phyloP scores from a whole-genome alignment of 2,888 invertebrate genomes.

The Hydropsyche betteni region DNA sequence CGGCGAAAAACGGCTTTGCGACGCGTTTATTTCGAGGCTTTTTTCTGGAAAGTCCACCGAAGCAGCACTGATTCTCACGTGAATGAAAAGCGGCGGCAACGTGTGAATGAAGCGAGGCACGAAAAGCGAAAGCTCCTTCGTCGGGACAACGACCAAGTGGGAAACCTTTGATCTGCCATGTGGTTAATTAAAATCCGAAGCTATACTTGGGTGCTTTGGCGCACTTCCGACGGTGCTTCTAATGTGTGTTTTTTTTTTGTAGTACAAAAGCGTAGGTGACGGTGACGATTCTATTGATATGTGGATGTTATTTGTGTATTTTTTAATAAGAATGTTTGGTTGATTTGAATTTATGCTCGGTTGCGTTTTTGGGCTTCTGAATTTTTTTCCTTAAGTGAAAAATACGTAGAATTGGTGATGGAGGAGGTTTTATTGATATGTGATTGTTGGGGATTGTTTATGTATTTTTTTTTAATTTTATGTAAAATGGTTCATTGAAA shows the following conservation, averaged over 20 bases:
- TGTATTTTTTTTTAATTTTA: no score
- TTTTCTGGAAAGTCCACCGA: not conserved
- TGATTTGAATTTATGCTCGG: no score
- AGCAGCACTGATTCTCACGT: slow-evolving; percentile 8
- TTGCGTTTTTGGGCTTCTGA: no score
- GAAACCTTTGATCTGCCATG: slow-evolving; percentile 36
- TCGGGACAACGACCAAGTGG: not conserved
- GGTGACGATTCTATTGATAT: not conserved
- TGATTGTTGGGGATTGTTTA: no score
- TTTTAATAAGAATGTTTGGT: no score
- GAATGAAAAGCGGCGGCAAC: slow-evolving; percentile 2
- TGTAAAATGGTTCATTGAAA: no score
- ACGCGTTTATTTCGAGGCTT: no score
- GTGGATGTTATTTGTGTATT: no score
- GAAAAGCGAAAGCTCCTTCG: slow-evolving; percentile 18
- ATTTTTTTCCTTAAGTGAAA: no score
- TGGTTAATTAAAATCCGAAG: slow-evolving; percentile 34
- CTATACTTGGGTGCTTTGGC: slow-evolving; percentile 26
- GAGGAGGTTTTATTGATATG: no score
- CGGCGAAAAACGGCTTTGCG: no score
- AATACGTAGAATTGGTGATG: no score
- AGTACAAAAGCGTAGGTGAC: not conserved
- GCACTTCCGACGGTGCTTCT: not conserved
- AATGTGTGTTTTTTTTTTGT: slow-evolving; percentile 4
- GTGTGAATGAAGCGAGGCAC: slow-evolving; percentile 30